These are phyloP conservation scores for Pheosia tremula DNA, from an alignment of 2,888 invertebrate species.

Conservation along the genomic window DNA sequence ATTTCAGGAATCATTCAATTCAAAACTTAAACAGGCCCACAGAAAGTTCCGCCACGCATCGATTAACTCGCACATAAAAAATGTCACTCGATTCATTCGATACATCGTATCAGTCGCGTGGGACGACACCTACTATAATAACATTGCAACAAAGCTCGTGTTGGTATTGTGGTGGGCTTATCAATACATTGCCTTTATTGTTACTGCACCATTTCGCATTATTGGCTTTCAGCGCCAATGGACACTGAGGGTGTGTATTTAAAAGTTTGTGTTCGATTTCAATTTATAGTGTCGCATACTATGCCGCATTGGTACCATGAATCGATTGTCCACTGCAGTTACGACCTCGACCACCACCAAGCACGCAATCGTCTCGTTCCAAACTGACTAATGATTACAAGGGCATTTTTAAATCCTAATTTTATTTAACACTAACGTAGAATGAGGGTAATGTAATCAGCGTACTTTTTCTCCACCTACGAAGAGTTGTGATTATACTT, in stretches of 20 bases:
- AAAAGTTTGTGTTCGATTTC: slow-evolving; percentile 58
- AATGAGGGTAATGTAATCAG: background rate
- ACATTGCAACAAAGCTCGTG: slow-evolving; percentile 32
- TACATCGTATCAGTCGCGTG: slow-evolving; percentile 48
- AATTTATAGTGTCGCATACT: slow-evolving; percentile 73
- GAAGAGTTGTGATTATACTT: background rate
- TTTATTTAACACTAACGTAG: slow-evolving; percentile 19
- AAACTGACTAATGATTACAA: slow-evolving; percentile 56
- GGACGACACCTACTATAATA: slow-evolving; percentile 43
- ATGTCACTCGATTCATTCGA: slow-evolving; percentile 60
- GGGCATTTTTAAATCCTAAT: slow-evolving; percentile 48
- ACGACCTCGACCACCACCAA: slow-evolving; percentile 74
- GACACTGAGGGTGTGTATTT: slow-evolving; percentile 38
- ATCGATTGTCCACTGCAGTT: slow-evolving; percentile 80
- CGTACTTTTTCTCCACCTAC: background rate
- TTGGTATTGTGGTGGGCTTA: slow-evolving; percentile 32
- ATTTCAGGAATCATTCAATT: slow-evolving; percentile 28
- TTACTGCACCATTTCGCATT: slow-evolving; percentile 4
- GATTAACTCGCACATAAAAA: slow-evolving; percentile 47
- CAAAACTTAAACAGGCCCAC: slow-evolving; percentile 54
- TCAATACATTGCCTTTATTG: slow-evolving; percentile 40
- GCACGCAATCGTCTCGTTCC: slow-evolving; percentile 76
- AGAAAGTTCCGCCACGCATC: slow-evolving; percentile 45
- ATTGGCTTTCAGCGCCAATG: slow-evolving; percentile 40
- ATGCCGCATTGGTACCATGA: slow-evolving; percentile 76